Evolutionary conservation across 1,140 invertebrate genomes (phyloP), one percentile per base, ranked within the genome.

Genomic region (Prorops nasuta): DNA sequence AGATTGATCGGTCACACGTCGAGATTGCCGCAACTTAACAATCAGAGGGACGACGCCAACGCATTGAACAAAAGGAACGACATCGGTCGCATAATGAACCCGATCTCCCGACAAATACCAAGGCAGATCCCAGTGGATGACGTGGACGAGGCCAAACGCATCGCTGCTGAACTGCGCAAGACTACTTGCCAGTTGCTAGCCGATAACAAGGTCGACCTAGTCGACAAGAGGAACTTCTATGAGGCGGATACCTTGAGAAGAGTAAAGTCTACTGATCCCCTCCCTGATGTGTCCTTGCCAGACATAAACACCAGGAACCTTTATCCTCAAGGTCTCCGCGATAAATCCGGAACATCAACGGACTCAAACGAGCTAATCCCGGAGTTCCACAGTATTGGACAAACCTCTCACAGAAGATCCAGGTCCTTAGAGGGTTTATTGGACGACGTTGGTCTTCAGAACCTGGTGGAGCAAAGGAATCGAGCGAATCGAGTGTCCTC

Each of bases 41-140:
- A 89, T 69, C 86, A 89, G 67, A 72, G 86, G 39, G 81, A 79
- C 14, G 67, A 72, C 9, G 58, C 69, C 0, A 44, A 48, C 1
- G 76, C 78, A 20, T 72, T 81, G 52, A 83, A 84, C 67, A 87
- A 90, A 77, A 78, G 86, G 7, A 79, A 79, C 67, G 86, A 89
- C 66, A 86, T 91, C 41, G 85, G 86, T 4, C 82, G 87, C 51
- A 90, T 91, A 56, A 86, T 90, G 24, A 91, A 92, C 69, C 86
- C 87, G 2, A 90, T 91, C 22, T 57, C 60, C 0, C 48, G 64
- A 3, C 68, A 71, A 28, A 59, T 69, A 19, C 71, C 70, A 3
- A 47, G 79, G 64, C 58, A 71, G 53, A 67, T 64, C 19, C 60
- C 70, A 42, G 70, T 69, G 3, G 56, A 69, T 41, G 64, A 69